Evolutionary conservation across 2,888 invertebrate genomes (phyloP).

Genomic region (Trissolcus japonicus): DNA sequence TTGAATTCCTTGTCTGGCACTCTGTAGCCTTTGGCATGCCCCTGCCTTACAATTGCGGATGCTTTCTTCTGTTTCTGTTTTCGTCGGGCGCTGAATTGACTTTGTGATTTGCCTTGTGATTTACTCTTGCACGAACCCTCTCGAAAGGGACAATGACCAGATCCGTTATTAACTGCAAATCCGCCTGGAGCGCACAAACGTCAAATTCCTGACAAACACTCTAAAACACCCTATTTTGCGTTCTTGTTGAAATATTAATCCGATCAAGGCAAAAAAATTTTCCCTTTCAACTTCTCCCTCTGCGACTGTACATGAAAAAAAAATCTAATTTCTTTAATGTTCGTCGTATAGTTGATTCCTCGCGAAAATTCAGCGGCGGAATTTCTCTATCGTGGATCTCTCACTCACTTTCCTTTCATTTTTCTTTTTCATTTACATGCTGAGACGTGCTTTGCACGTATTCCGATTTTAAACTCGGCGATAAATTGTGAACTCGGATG

Average conservation of each 20-base stretch:
- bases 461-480: slow-evolving; percentile 47
- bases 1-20: slow-evolving; percentile 30
- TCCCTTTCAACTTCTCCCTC: neutral
- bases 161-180: slow-evolving; percentile 5
- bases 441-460: slow-evolving; percentile 46
- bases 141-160: too few species aligned
- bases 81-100: slow-evolving; percentile 30
- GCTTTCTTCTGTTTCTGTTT: slow-evolving; percentile 33
- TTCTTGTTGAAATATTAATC: slow-evolving; percentile 6
- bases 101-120: slow-evolving; percentile 40
- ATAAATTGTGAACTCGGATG: slow-evolving; percentile 48
- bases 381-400: slow-evolving; percentile 40
- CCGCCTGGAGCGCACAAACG: neutral
- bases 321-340: slow-evolving; percentile 2
- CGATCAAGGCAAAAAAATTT: neutral
- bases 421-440: slow-evolving; percentile 58
- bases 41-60: slow-evolving; percentile 19
- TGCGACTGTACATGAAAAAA: neutral
- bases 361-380: slow-evolving; percentile 33
- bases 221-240: too few species aligned
- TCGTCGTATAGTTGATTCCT: slow-evolving; percentile 24
- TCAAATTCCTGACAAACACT: slow-evolving; percentile 13
- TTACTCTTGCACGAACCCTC: slow-evolving; percentile 4
- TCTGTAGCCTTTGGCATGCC: slow-evolving; percentile 25
- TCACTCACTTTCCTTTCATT: slow-evolving; percentile 26